Evolutionary conservation across 2,113 vertebrate genomes (phyloP).

Genomic region (Amia ocellicauda): DNA sequence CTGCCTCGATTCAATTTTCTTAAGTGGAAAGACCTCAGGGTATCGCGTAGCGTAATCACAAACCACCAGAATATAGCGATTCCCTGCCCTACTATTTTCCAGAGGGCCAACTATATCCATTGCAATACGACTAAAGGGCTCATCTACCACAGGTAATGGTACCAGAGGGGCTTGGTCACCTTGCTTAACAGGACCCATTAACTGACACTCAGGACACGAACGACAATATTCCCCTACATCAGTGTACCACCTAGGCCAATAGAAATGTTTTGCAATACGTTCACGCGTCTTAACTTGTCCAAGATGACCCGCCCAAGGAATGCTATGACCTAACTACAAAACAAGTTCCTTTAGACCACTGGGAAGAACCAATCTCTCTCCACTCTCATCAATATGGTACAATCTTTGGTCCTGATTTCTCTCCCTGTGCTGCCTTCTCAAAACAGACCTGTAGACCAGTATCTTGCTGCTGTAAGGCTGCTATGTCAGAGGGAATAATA

Average conservation of each 20-base stretch:
- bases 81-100: not conserved
- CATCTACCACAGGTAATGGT: not conserved
- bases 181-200: not conserved
- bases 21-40: slow-evolving; percentile 5
- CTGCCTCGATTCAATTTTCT: slow-evolving; percentile 2
- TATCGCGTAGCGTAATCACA: slow-evolving; percentile 16
- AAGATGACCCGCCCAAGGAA: slow-evolving; percentile 7
- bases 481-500: no score
- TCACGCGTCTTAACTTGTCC: not conserved
- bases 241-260: slow-evolving; percentile 2
- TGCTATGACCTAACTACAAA: not conserved
- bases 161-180: not conserved
- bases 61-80: not conserved
- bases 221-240: not conserved
- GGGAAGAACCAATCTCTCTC: not conserved
- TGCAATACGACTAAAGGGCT: not conserved
- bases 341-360: not conserved
- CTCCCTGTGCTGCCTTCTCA: not conserved
- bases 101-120: slow-evolving; percentile 12
- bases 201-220: slow-evolving; percentile 3
- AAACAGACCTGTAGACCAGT: not conserved
- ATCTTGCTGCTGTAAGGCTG: not conserved
- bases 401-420: not conserved
- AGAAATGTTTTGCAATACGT: not conserved
- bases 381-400: not conserved